These are phyloP conservation scores for Microctenopoma steveboyesi DNA, from an alignment of 2,797 vertebrate species.

Conservation along the genomic window DNA sequence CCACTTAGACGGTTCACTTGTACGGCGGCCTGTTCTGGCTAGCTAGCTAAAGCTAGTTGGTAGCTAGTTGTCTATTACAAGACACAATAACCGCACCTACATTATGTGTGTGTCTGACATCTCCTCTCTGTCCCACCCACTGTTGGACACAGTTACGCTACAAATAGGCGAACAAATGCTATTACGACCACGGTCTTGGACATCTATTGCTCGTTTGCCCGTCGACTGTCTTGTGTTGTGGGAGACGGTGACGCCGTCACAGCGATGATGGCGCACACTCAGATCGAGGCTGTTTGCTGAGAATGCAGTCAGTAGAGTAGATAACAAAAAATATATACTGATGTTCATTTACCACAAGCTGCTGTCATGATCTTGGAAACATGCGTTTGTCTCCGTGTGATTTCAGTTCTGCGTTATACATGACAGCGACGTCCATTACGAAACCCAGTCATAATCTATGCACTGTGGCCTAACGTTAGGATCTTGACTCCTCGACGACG, in stretches of 20 bases:
- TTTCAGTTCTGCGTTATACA: constrained; percentile 17
- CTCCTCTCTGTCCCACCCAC: constrained; percentile 35
- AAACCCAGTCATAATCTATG: constrained; percentile 68
- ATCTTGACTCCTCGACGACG: constrained; percentile 59
- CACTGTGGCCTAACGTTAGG: constrained; percentile 73
- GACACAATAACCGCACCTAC: constrained; percentile 74
- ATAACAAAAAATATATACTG: constrained; percentile 30
- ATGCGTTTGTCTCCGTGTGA: background rate
- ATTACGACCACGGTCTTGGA: constrained; percentile 36
- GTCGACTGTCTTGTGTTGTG: constrained; percentile 78
- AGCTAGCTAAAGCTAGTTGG: constrained; percentile 77
- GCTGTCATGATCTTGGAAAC: background rate
- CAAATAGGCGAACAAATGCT: constrained; percentile 25
- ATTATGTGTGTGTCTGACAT: constrained; percentile 45
- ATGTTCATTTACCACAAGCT: background rate
- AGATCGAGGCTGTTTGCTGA: constrained; percentile 65
- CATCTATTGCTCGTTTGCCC: constrained; percentile 71
- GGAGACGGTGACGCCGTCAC: constrained; percentile 78
- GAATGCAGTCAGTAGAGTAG: constrained; percentile 48
- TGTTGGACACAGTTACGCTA: constrained; percentile 21
- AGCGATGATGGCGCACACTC: constrained; percentile 82
- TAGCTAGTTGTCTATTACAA: constrained; percentile 70
- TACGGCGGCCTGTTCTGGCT: constrained; percentile 77
- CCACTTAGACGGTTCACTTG: constrained; percentile 72
- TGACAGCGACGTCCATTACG: constrained; percentile 56